Conservation (phyloP, 1,140 invertebrate species). For the Leptonema lineaticorne region DNA sequence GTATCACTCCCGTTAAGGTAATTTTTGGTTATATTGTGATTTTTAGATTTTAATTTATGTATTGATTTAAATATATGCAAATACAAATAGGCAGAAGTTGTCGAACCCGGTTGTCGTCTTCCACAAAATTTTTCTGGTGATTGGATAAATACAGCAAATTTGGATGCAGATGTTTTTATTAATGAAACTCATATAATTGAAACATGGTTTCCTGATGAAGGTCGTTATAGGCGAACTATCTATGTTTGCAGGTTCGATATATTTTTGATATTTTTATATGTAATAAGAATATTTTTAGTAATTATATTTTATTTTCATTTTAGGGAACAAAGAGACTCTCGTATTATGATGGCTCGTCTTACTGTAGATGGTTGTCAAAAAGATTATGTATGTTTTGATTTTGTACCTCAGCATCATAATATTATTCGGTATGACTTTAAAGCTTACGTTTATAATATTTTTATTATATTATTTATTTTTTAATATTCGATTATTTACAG, state of each 20-base stretch:
- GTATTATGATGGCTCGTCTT: conserved; percentile 93
- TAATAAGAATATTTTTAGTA: not conserved
- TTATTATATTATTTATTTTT: conserved; percentile 1
- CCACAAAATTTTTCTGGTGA: conserved; percentile 91
- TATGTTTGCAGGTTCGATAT: conserved; percentile 78
- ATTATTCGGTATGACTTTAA: conserved; percentile 66
- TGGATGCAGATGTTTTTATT: conserved; percentile 90
- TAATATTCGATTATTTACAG: conserved; percentile 47
- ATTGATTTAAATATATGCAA: conserved; percentile 8
- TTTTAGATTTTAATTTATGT: not conserved
- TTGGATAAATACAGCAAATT: conserved; percentile 97
- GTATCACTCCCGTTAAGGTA: conserved; percentile 76
- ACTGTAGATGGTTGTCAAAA: conserved; percentile 98
- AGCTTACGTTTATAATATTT: not conserved
- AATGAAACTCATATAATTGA: conserved; percentile 97
- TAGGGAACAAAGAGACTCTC: conserved; percentile 78
- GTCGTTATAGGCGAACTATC: conserved; percentile 82
- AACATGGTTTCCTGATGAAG: conserved; percentile 89
- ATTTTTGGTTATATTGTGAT: not conserved
- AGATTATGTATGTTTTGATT: conserved; percentile 96
- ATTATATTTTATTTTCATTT: conserved; percentile 31
- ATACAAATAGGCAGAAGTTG: conserved; percentile 72
- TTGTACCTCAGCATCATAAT: conserved; percentile 93
- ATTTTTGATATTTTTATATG: not conserved
- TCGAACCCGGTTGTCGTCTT: conserved; percentile 86